Evolutionary conservation across 2,888 invertebrate genomes (phyloP).

Genomic region (Sthenelais limicola): DNA sequence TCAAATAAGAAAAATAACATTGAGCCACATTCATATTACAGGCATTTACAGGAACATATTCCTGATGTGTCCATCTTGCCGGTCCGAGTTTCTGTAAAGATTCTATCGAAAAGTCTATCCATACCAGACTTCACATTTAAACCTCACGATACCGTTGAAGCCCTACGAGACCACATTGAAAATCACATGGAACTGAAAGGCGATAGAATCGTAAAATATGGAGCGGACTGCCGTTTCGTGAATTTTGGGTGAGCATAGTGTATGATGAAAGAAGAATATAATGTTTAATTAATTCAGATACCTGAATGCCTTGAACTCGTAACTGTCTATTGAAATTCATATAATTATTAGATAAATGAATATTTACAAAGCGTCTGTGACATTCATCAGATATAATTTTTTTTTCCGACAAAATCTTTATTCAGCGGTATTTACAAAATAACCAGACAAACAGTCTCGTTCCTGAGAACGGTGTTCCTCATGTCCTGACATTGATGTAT

Average conservation of each 20-base stretch:
- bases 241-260: slow-evolving; percentile 59
- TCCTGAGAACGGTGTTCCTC: no score
- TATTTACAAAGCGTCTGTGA: no score
- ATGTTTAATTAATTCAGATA: not conserved
- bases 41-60: slow-evolving; percentile 62
- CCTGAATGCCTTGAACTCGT: not conserved
- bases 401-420: no score
- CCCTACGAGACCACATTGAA: slow-evolving; percentile 43
- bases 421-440: no score
- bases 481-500: no score
- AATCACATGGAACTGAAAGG: slow-evolving; percentile 56
- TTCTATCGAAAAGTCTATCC: slow-evolving; percentile 58
- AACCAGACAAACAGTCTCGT: no score
- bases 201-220: slow-evolving; percentile 60
- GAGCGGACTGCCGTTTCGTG: slow-evolving; percentile 56
- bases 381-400: no score
- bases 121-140: slow-evolving; percentile 57
- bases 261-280: not conserved
- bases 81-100: slow-evolving; percentile 57
- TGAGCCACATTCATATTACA: slow-evolving; percentile 45
- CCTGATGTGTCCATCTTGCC: slow-evolving; percentile 63
- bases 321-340: no score
- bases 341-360: no score
- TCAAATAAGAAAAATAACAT: not conserved
- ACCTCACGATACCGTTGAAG: slow-evolving; percentile 58